Evolutionary conservation across 2,113 vertebrate genomes (phyloP), one percentile per base, ranked within the genome.

Genomic region (Smithornis capensis): DNA sequence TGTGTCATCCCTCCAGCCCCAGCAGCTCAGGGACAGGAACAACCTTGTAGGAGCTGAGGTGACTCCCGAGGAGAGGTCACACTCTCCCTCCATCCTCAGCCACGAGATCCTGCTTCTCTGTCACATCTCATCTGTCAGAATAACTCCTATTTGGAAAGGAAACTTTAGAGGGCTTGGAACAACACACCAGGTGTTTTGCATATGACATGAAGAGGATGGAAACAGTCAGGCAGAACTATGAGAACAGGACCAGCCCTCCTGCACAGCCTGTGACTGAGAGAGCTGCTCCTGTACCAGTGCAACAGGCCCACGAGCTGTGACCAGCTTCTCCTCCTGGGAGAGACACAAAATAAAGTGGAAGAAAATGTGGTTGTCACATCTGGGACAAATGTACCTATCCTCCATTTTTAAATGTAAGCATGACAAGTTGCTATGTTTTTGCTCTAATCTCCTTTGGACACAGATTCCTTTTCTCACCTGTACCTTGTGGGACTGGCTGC

Each of bases 251-350:
- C 3, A 18, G 9, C 4, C 2, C 35, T 63, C 63, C 38, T 55
- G 40, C 57, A 47, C 2, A 74, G 22, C n/a, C 57, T 4, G 15
- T 35, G 25, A 55, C 40, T 4, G 44, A 44, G 40, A 18, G 6
- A 78, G 22, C 14, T n/a, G 31, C 68, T 53, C 47, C 29, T 40
- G 25, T 23, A 53, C 23, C 44, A 38, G 23, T 23, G 8, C 28
- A 38, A 56, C 19, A n/a, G 56, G n/a, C 52, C n/a, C 38, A 13
- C 0, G 1, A 0, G 4, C 9, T 5, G 3, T 14, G 4, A 24
- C 4, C 80, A 81, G 23, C 44, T 59, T 44, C 80, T 62, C 19
- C 38, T 77, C 16, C 78, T 44, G 25, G 12, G 5, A 84, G 27
- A 64, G 31, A 22, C 27, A n/a, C 35, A 53, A 38, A 63, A 71